A percentile compares a stretch with the other conserved stretches of the same genome.
Evolutionary conservation across 2,888 invertebrate genomes (phyloP).

Genomic region (Parnassius mnemosyne): DNA sequence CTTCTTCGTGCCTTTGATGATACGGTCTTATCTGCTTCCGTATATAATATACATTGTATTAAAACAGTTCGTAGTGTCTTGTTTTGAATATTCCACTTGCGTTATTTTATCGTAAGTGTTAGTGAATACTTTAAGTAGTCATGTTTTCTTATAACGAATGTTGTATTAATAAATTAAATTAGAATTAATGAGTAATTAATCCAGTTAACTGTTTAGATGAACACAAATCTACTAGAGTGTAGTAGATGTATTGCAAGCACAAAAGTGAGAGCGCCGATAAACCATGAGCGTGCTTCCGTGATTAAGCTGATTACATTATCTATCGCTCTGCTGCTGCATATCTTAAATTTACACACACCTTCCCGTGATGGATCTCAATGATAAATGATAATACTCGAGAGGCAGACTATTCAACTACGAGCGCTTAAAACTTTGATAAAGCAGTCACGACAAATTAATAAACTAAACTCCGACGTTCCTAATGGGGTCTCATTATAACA

Average conservation of each 20-base stretch:
- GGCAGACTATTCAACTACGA: conserved; percentile 2
- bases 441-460: conserved; percentile 6
- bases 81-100: conserved; percentile 10
- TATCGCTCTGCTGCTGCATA: no score
- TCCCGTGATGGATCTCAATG: background rate
- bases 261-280: no score
- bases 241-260: no score
- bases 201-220: no score
- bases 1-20: background rate
- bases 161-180: no score
- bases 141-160: no score
- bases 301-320: no score
- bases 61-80: conserved; percentile 4
- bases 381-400: background rate
- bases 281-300: no score
- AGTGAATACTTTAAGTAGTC: no score
- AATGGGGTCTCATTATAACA: conserved; percentile 17
- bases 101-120: background rate
- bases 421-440: conserved; percentile 12
- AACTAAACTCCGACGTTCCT: conserved; percentile 5
- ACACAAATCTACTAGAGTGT: no score
- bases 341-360: background rate
- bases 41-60: conserved; percentile 11
- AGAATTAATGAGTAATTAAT: no score
- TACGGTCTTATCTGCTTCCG: conserved; percentile 17